Conservation (phyloP, 2,888 invertebrate species). For the Biston betularia region DNA sequence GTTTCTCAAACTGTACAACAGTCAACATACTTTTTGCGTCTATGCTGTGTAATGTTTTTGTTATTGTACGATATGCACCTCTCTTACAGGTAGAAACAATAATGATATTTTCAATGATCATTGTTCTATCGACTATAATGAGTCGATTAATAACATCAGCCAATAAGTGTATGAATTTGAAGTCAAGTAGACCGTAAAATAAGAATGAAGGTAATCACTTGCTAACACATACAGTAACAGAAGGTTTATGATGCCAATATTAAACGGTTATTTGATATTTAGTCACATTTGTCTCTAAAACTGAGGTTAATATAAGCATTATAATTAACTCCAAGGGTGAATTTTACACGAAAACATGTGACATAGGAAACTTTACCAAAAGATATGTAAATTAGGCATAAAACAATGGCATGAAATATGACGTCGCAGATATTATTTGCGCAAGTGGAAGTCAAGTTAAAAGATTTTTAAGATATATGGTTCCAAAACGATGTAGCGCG, state of each 20-base stretch:
- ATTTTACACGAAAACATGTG: conserved; percentile 38
- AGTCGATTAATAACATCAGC: conserved; percentile 37
- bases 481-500: conserved; percentile 2
- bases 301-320: conserved; percentile 25
- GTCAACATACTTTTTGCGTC: not conserved
- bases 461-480: conserved; percentile 26
- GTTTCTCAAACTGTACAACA: not conserved
- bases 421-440: conserved; percentile 46
- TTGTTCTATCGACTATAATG: conserved; percentile 38
- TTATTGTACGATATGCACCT: conserved; percentile 17
- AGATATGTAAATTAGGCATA: conserved; percentile 49
- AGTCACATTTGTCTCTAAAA: conserved; percentile 17
- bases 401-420: conserved; percentile 48
- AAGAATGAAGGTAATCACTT: conserved; percentile 27
- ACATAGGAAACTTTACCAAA: conserved; percentile 24
- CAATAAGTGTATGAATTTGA: conserved; percentile 23
- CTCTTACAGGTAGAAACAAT: conserved; percentile 18
- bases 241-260: conserved; percentile 25
- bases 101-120: conserved; percentile 36
- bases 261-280: conserved; percentile 29
- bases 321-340: conserved; percentile 27
- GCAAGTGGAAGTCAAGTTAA: conserved; percentile 46
- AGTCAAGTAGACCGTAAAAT: conserved; percentile 40
- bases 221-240: conserved; percentile 30
- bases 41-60: conserved; percentile 9